Conservation (phyloP, 2,113 vertebrate species). For the Triplophysa siluroides region DNA sequence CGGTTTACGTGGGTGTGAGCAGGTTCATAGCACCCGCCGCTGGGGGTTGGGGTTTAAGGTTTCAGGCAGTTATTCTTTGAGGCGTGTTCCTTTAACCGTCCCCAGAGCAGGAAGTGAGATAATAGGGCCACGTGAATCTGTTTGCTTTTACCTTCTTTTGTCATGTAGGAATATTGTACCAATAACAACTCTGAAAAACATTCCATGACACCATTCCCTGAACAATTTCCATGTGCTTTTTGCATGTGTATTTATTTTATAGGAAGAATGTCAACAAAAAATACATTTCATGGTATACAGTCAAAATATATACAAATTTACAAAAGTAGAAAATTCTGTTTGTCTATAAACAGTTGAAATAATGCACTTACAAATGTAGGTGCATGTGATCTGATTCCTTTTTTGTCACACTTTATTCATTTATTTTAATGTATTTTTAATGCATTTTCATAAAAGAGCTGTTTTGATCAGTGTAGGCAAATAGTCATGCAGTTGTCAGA, state of each 20-base stretch:
- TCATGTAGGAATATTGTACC: conserved; percentile 26
- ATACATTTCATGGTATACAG: conserved; percentile 47
- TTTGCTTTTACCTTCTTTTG: conserved; percentile 15
- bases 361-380: background rate
- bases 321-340: background rate
- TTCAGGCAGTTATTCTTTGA: conserved; percentile 24
- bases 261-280: conserved; percentile 45
- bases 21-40: background rate
- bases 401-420: too few species aligned
- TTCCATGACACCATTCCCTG: background rate
- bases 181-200: background rate
- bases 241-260: conserved; percentile 47
- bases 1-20: conserved; percentile 12
- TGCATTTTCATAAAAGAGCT: too few species aligned
- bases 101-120: conserved; percentile 21
- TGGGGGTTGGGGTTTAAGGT: conserved; percentile 14
- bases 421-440: too few species aligned
- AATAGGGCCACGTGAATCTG: conserved; percentile 6
- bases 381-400: too few species aligned
- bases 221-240: conserved; percentile 9
- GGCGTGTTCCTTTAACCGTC: background rate
- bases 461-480: conserved; percentile 4
- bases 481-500: background rate
- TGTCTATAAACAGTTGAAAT: background rate
- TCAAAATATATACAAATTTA: conserved; percentile 43